A percentile compares a stretch with the other conserved stretches of the same genome.
These are phyloP conservation scores for Heliopora coerulea DNA, from an alignment of 92 coral and sea anemone genomes.

Conservation along the genomic window DNA sequence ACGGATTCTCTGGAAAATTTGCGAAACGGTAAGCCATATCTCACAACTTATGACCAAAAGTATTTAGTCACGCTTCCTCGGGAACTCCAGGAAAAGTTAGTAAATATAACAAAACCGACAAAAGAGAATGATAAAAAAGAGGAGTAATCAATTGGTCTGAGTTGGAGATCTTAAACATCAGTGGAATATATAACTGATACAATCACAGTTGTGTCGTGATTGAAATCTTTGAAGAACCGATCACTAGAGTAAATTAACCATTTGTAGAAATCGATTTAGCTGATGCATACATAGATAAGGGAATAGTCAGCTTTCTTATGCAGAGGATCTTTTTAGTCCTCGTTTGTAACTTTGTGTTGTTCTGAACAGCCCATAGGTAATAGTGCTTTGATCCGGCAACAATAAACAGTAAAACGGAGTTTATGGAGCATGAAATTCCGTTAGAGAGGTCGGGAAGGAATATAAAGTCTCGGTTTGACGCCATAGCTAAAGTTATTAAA, in stretches of 20 bases:
- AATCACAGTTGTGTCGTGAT: slow-evolving; percentile 11
- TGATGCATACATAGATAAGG: slow-evolving; percentile 34
- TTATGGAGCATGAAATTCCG: slow-evolving; percentile 49
- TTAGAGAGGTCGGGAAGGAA: slow-evolving; percentile 45
- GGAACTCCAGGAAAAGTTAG: background rate
- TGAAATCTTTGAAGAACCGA: slow-evolving; percentile 30
- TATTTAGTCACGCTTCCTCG: slow-evolving; percentile 16
- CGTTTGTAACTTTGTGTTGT: slow-evolving; percentile 12
- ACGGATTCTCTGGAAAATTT: too few species aligned
- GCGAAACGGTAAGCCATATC: too few species aligned
- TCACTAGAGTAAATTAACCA: slow-evolving; percentile 35
- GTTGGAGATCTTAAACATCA: slow-evolving; percentile 17
- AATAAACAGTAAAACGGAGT: slow-evolving; percentile 35
- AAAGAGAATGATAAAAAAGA: slow-evolving; percentile 6
- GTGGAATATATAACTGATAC: slow-evolving; percentile 24
- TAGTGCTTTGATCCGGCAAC: slow-evolving; percentile 38
- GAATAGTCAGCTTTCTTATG: slow-evolving; percentile 9
- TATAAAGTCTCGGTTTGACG: slow-evolving; percentile 46
- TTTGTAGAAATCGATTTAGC: slow-evolving; percentile 25
- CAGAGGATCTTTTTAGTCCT: background rate
- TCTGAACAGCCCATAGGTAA: slow-evolving; percentile 31
- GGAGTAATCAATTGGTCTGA: slow-evolving; percentile 33
- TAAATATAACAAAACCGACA: slow-evolving; percentile 22
- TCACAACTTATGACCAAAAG: too few species aligned
- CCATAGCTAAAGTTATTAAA: slow-evolving; percentile 44